phyloP scores from a whole-genome alignment of 2,113 vertebrate species.

The Rhabdomys dilectus region DNA sequence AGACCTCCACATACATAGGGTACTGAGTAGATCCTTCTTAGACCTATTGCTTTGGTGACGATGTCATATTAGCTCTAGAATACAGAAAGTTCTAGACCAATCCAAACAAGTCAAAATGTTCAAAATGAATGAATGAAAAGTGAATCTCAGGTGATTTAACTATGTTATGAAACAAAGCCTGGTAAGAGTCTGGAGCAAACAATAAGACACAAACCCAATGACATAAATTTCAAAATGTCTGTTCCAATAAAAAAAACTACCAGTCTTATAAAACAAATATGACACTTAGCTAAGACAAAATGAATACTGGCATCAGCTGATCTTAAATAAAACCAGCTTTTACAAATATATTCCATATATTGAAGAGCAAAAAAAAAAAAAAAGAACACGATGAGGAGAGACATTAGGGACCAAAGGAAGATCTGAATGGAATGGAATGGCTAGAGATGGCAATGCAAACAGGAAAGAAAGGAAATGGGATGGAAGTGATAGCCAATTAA shows the following conservation, averaged over 20 bases:
- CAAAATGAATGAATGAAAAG: slow-evolving; percentile 25
- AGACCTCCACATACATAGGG: not conserved
- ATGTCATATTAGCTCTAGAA: not conserved
- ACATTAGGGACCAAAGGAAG: not conserved
- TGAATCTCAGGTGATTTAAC: slow-evolving; percentile 12
- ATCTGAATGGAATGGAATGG: not conserved
- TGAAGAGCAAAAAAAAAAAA: slow-evolving; percentile 12
- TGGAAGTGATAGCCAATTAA: not conserved
- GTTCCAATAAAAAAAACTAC: not conserved
- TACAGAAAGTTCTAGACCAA: not conserved
- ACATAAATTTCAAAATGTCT: slow-evolving; percentile 52
- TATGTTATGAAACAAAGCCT: not conserved
- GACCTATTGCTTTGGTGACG: not conserved
- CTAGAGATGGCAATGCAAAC: slow-evolving; percentile 25
- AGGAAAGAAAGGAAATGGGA: not conserved
- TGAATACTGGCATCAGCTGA: not conserved
- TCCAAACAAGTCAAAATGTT: not conserved
- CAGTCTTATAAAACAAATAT: not conserved
- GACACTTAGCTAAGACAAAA: slow-evolving; percentile 12
- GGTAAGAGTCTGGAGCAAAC: not conserved
- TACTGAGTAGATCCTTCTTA: not conserved
- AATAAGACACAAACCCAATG: not conserved
- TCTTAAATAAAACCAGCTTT: not conserved
- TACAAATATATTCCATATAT: slow-evolving; percentile 7
- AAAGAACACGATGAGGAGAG: not conserved